phyloP scores from a whole-genome alignment of 2,888 invertebrate species.

The Ariolimax columbianus region DNA sequence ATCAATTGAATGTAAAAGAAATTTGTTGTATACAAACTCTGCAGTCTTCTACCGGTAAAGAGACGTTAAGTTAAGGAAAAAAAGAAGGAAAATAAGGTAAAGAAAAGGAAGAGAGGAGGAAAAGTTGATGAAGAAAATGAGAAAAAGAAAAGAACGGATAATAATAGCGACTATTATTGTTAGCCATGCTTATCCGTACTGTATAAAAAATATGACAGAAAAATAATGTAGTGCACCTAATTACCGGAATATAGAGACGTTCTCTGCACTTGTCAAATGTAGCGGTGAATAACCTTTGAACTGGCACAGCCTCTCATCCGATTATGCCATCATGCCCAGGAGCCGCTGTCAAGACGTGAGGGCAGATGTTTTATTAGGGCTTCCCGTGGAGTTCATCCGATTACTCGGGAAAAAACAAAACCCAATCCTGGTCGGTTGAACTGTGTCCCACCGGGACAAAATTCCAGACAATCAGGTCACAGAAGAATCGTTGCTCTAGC shows the following conservation, averaged over 20 bases:
- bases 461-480: background rate
- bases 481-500: background rate
- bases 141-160: too few relatives aligned
- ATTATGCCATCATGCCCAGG: slow-evolving; percentile 10
- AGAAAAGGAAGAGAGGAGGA: too few relatives aligned
- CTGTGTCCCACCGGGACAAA: background rate
- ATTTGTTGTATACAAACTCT: too few relatives aligned
- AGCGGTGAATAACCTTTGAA: background rate
- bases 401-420: slow-evolving; percentile 1
- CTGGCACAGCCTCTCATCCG: background rate
- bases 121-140: too few relatives aligned
- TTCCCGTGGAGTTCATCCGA: slow-evolving; percentile 17
- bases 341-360: background rate
- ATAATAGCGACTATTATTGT: too few relatives aligned
- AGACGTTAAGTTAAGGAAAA: too few relatives aligned
- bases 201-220: background rate
- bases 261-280: background rate
- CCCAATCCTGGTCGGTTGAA: background rate
- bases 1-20: too few relatives aligned
- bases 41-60: too few relatives aligned
- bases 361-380: slow-evolving; percentile 21
- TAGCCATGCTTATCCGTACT: too few relatives aligned
- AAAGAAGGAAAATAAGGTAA: too few relatives aligned
- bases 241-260: background rate
- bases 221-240: background rate